These are phyloP conservation scores for Siphamia tubifer DNA, from an alignment of 2,113 vertebrate genomes.

Conservation along the genomic window DNA sequence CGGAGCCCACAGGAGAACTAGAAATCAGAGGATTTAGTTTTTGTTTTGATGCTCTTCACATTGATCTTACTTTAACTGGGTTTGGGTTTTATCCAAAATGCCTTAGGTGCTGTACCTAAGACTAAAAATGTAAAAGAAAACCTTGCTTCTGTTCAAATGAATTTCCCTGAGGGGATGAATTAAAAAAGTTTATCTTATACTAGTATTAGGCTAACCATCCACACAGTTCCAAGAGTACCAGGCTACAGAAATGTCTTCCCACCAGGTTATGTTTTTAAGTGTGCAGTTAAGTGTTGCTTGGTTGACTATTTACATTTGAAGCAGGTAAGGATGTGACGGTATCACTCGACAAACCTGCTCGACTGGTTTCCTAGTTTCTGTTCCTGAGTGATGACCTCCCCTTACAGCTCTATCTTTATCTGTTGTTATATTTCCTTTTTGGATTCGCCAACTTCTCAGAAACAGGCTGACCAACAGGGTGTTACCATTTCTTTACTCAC, in stretches of 20 bases:
- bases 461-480: neutral
- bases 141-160: too few relatives aligned
- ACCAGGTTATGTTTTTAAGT: neutral
- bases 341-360: constrained; percentile 52
- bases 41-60: too few relatives aligned
- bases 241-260: neutral
- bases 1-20: too few relatives aligned
- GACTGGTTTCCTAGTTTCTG: constrained; percentile 74
- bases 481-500: neutral
- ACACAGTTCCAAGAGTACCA: neutral
- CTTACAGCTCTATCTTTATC: neutral
- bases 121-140: too few relatives aligned
- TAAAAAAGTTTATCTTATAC: too few relatives aligned
- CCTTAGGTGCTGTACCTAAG: too few relatives aligned
- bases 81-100: too few relatives aligned
- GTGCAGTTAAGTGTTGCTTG: neutral
- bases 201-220: too few relatives aligned
- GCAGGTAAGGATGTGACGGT: constrained; percentile 27
- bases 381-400: constrained; percentile 41
- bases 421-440: neutral
- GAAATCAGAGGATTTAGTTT: too few relatives aligned
- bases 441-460: neutral
- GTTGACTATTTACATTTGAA: constrained; percentile 60
- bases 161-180: too few relatives aligned
- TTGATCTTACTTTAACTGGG: too few relatives aligned